A percentile compares a stretch with the other conserved stretches of the same genome.
phyloP scores from a whole-genome alignment of 2,797 vertebrate genomes.

The Sternotherus odoratus region DNA sequence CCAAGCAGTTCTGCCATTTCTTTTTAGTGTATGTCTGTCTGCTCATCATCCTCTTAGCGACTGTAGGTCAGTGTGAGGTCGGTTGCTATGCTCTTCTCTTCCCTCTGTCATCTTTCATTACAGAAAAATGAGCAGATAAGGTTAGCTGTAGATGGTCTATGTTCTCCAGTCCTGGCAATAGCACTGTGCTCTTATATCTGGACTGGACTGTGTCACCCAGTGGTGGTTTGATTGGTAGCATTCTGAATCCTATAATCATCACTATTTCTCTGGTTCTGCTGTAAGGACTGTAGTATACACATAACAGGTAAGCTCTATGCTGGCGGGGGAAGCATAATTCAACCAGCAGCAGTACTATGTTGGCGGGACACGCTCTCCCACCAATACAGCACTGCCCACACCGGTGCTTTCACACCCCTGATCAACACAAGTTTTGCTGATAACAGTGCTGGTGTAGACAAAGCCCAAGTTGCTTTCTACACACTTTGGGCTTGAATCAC shows the following conservation, averaged over 20 bases:
- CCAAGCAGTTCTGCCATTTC: slow-evolving; percentile 11
- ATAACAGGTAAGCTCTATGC: too few relatives aligned
- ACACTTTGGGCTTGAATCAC: background rate
- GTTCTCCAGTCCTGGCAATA: background rate
- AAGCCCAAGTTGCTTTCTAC: background rate
- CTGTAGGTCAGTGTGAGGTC: background rate
- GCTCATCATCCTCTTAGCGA: background rate
- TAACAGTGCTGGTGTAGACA: too few relatives aligned
- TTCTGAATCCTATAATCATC: background rate
- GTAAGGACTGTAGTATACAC: too few relatives aligned
- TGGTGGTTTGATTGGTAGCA: background rate
- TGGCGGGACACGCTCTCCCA: too few relatives aligned
- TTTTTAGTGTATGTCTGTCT: background rate
- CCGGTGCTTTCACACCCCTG: too few relatives aligned
- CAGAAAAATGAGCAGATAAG: background rate
- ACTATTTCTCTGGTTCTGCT: background rate
- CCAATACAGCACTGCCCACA: too few relatives aligned
- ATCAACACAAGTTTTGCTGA: too few relatives aligned
- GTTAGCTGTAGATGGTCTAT: background rate
- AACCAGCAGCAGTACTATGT: too few relatives aligned
- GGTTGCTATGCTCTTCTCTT: background rate
- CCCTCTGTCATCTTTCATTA: background rate
- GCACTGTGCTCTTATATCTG: background rate
- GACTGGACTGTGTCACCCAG: background rate
- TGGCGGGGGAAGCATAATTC: too few relatives aligned